A percentile compares a stretch with the other conserved stretches of the same genome.
Evolutionary conservation across 2,113 vertebrate species (phyloP).

Genomic region (Nothobranchius furzeri): DNA sequence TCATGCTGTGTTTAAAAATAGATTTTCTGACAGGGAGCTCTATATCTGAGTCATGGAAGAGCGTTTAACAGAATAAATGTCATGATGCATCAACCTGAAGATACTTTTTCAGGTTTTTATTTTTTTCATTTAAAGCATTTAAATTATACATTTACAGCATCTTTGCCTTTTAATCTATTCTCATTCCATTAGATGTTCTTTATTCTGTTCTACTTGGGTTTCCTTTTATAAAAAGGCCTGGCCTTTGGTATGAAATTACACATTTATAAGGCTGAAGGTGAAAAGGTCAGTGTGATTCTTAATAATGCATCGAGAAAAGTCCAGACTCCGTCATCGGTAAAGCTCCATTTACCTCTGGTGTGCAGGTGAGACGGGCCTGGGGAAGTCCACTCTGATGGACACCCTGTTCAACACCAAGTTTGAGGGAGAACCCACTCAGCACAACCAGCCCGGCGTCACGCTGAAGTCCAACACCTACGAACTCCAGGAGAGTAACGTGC

Average conservation of each 20-base stretch:
- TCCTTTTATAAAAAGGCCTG: background rate
- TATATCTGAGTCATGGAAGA: conserved; percentile 57
- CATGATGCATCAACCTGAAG: conserved; percentile 34
- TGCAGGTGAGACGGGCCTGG: conserved; percentile 94
- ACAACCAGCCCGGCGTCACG: conserved; percentile 92
- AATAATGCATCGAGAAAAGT: too few species aligned
- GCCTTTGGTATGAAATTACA: background rate
- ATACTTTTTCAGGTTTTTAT: conserved; percentile 25
- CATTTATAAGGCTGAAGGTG: background rate
- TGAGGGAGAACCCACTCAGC: conserved; percentile 90
- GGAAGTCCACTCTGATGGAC: conserved; percentile 98
- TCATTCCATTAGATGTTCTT: background rate
- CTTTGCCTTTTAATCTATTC: background rate
- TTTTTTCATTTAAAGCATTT: background rate
- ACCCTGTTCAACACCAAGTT: conserved; percentile 98
- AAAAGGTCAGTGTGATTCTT: background rate
- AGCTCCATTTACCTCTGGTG: conserved; percentile 14
- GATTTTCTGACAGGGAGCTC: conserved; percentile 39
- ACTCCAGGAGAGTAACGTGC: conserved; percentile 94
- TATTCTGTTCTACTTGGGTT: background rate
- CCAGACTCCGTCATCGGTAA: too few species aligned
- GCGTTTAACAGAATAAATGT: conserved; percentile 40
- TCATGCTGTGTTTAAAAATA: conserved; percentile 60
- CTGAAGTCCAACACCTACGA: conserved; percentile 94
- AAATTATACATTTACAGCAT: too few species aligned